phyloP scores from a whole-genome alignment of 2,113 vertebrate genomes.

The Lasiurus borealis region DNA sequence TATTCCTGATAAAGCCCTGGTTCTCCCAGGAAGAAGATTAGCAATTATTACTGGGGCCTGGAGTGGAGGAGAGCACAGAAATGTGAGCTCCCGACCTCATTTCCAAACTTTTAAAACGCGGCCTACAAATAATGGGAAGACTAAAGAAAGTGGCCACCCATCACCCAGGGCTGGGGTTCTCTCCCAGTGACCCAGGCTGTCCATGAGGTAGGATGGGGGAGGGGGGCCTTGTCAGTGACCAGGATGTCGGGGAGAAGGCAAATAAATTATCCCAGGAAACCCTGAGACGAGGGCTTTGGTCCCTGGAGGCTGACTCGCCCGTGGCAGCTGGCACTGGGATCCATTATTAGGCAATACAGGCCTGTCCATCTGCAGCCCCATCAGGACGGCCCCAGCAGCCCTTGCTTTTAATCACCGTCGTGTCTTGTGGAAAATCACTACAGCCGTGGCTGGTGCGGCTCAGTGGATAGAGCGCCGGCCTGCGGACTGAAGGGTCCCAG shows the following conservation, averaged over 20 bases:
- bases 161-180: conserved; percentile 3
- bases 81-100: conserved; percentile 69
- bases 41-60: conserved; percentile 82
- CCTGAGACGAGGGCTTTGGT: conserved; percentile 63
- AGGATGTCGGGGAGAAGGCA: conserved; percentile 48
- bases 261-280: conserved; percentile 58
- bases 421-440: conserved; percentile 4
- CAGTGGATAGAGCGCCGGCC: too few species aligned
- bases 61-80: conserved; percentile 76
- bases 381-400: conserved; percentile 29
- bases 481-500: too few species aligned
- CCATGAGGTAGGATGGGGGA: not conserved
- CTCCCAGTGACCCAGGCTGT: conserved; percentile 37
- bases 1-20: conserved; percentile 81
- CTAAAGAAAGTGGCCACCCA: conserved; percentile 62
- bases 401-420: conserved; percentile 59
- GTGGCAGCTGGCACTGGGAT: conserved; percentile 67
- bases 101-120: conserved; percentile 76
- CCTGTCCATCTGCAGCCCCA: conserved; percentile 46
- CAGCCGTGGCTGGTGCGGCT: too few species aligned
- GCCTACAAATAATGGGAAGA: conserved; percentile 72
- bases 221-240: conserved; percentile 40
- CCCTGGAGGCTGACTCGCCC: not conserved
- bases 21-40: conserved; percentile 84
- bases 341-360: conserved; percentile 46